Evolutionary conservation across 1,140 invertebrate genomes (phyloP).

Genomic region (Chrysoperla carnea): DNA sequence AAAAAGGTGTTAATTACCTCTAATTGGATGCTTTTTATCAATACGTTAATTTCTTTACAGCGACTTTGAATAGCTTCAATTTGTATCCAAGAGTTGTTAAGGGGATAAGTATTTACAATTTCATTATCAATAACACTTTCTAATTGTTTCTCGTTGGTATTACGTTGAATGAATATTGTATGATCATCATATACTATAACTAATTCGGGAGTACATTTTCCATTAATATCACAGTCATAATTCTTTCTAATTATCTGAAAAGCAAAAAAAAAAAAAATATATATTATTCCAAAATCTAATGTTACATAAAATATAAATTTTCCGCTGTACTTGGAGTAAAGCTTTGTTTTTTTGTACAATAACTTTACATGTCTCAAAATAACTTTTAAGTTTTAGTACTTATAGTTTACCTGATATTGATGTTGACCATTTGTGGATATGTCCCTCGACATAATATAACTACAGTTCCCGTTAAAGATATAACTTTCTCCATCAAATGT

Average conservation of each 20-base stretch:
- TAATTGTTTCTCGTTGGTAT: conserved; percentile 6
- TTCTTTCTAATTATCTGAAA: neutral
- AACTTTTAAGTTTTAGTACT: too few relatives aligned
- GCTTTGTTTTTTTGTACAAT: too few relatives aligned
- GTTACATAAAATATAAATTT: too few relatives aligned
- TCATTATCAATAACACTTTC: conserved; percentile 18
- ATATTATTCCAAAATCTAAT: neutral
- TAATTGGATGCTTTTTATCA: conserved; percentile 26
- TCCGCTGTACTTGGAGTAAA: too few relatives aligned
- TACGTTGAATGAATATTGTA: conserved; percentile 31
- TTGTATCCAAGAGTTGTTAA: conserved; percentile 32
- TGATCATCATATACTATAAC: conserved; percentile 40
- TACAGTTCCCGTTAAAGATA: conserved; percentile 58
- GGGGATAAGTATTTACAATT: conserved; percentile 25
- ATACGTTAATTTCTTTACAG: conserved; percentile 24
- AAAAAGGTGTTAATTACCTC: conserved; percentile 20
- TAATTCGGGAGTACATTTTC: conserved; percentile 33
- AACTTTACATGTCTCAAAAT: too few relatives aligned
- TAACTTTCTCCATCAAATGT: conserved; percentile 57
- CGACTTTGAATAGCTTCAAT: conserved; percentile 21
- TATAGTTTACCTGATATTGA: conserved; percentile 41
- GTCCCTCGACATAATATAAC: conserved; percentile 54
- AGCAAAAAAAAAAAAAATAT: conserved; percentile 1
- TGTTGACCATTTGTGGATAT: conserved; percentile 17
- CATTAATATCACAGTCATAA: neutral